Base-by-base conservation (phyloP, 2,797 vertebrate genomes). In the Anolis apletophallus region DNA sequence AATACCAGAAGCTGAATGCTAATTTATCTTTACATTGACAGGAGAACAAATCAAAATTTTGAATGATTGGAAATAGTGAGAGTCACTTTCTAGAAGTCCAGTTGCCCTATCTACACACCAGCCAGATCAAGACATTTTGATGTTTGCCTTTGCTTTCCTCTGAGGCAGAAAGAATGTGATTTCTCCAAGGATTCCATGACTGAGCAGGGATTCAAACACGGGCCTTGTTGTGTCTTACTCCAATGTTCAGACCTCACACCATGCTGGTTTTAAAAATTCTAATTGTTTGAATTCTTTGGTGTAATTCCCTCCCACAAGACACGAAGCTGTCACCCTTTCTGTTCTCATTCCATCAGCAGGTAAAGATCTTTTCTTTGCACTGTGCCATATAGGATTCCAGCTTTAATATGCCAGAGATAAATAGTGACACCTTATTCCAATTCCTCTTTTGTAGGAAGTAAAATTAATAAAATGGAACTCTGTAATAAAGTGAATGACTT, bases 21-120 rank as follows among this genome's bases (percentile, higher is more conserved):
- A 59, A 61, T 68, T 68, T 74, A 55, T 16, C 29, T 81, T 73
- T 68, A 46, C 9, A 84, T 52, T n/a, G 29, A 59, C 23, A 88
- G 59, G 16, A 68, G 50, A 26, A 21, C 34, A 52, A 73, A 73
- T 21, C 55, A 69, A 85, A 76, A 73, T 57, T 74, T 17, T 34
- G 57, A 29, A 61, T 19, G 75, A 50, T 16, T 75, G 23, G 23
- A 40, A 54, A 36, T 19, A 73, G 11, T 79, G 26, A 29, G 34
- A 72, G 7, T 78, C 36, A 6, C 16, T 59, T 80, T 73, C 26
- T 3, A 59, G 73, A 71, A 19, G 19, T 1, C 2, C 57, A 84
- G 8, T 64, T n/a, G 50, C 21, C 19, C 14, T 52, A 36, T 71
- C 14, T 64, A 12, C 61, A 64, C 11, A 10, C 29, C 61, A 64